Evolutionary conservation across 2,888 invertebrate species (phyloP).

Genomic region (Coenonympha arcania): DNA sequence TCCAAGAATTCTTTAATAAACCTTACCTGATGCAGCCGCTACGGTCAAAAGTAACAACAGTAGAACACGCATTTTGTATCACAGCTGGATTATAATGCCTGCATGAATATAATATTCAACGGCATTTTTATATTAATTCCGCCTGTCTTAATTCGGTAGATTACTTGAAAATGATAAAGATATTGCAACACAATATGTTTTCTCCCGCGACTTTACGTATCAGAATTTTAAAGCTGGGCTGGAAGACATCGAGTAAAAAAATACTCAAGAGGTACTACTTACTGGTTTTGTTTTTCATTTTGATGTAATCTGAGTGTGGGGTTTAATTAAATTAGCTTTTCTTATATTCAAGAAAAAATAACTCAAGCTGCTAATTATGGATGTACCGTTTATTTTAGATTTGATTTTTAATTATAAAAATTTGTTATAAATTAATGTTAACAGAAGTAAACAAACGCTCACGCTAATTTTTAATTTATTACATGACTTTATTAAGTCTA

Average conservation of each 20-base stretch:
- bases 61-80: slow-evolving; percentile 1
- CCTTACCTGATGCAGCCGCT: neutral
- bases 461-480: neutral
- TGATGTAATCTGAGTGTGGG: too few relatives aligned
- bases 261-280: too few relatives aligned
- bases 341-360: too few relatives aligned
- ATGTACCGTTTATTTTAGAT: too few relatives aligned
- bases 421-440: neutral
- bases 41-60: neutral
- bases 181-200: neutral
- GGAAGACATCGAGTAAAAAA: too few relatives aligned
- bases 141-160: neutral
- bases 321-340: too few relatives aligned
- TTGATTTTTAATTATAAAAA: neutral
- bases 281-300: too few relatives aligned
- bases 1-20: neutral
- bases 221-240: too few relatives aligned
- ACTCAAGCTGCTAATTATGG: too few relatives aligned
- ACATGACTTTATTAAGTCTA: neutral
- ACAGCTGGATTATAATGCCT: neutral
- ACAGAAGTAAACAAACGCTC: neutral
- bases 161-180: neutral
- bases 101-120: neutral
- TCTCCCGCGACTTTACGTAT: neutral
- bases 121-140: neutral